Evolutionary conservation across 2,113 vertebrate genomes (phyloP), one percentile per base, ranked within the genome.

Genomic region (Myodes glareolus): DNA sequence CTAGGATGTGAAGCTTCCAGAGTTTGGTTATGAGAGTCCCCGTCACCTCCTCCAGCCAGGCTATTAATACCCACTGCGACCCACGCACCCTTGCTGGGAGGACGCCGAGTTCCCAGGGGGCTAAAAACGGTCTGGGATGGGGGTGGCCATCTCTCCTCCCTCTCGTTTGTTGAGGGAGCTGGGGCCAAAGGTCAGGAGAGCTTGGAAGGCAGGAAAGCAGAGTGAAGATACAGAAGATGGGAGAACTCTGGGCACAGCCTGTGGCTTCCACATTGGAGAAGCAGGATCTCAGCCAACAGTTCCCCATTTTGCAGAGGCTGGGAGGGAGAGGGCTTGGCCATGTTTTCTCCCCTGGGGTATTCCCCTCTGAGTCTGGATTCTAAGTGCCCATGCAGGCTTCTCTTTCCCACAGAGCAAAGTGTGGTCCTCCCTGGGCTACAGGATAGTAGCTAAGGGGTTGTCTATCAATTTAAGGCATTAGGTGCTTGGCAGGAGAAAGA

Each of bases 11-110:
- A 77, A 86, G 87, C 95, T 95, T 94, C 85, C 55, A 21, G 86
- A 94, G 67, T 85, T 94, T 97, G 97, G 96, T 94, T 94, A 92
- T 86, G 96, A 97, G 86, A 92, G 88, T 45, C 96, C 94, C 3
- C 4, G 97, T 92, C 96, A 92, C 97, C 97, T 97, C 97, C 97
- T 92, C 96, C 97, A 21, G 88, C 91, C 82, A 94, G 96, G 97
- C 97, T 98, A 98, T 97, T 98, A 98, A 98, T 98, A 98, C 96
- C 84, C 90, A 31, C 72, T 17, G 3, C 55, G 72, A 94, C 97
- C 97, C 97, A 97, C 96, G 82, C 97, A 97, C 94, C 95, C 97
- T 94, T 19, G 88, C 91, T 98, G 97, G 98, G 97, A 97, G 97
- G 94, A 98, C 98, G 81, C 98, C 95, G 92, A 97, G 97, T 98